Base-by-base conservation (phyloP, 2,888 invertebrate genomes). In the Dendrolimus pini region DNA sequence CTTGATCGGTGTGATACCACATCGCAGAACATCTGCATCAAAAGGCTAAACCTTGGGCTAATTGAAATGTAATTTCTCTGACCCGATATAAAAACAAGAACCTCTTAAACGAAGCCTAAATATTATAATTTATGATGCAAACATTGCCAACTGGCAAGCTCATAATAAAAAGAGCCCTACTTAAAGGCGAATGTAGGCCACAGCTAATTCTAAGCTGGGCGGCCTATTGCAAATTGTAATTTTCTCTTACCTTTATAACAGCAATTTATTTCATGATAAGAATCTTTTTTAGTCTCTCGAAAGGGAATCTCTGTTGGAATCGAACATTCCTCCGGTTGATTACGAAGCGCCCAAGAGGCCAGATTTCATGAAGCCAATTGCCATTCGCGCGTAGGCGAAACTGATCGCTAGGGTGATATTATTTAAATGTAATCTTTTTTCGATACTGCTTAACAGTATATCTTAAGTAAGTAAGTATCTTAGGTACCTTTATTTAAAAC, bases 341-440 rank as follows among this genome's bases (percentile, higher is more conserved):
- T 89, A 83, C 86, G 75, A 77, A 82, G 81, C 79, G 80, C 89
- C 88, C 87, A 80, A 69, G 89, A 88, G 88, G 83, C 81, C 82
- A 84, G 86, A 83, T 86, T 86, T 83, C 85, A 79, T 77, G 83
- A 77, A 82, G 77, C 77, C 84, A 82, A 89, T 87, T 83, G 84
- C 83, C 82, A 70, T 85, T 83, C 82, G 77, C 81, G 84, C 82
- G 82, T 80, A 79, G 79, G 74, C 75, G 78, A 82, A 88, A 90
- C 82, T 88, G 89, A 88, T 86, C 89, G 77, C 89, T 76, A 63
- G 89, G 89, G 89, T 88, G 83, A 85, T 89, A 86, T 90, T 89
- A 87, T 89, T 89, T 89, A 88, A 89, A 89, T 87, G 89, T 88
- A 82, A 89, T 88, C 83, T 89, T 85, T 89, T 89, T 85, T 87